Conservation (phyloP, 1,140 invertebrate genomes). For the Drosophila guanche region DNA sequence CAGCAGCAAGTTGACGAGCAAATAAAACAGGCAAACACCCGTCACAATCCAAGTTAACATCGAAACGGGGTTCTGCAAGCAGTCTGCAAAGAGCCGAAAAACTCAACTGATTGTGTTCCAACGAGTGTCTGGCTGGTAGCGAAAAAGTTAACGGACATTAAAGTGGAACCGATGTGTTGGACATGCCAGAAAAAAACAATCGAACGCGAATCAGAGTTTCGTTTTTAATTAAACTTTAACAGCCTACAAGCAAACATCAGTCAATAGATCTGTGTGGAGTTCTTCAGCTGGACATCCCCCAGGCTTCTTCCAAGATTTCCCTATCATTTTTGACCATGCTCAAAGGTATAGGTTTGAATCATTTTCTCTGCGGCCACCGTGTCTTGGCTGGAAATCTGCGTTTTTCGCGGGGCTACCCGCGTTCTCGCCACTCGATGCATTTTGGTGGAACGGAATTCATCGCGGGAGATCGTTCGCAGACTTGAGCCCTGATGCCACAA, state of each 20-base stretch:
- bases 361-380: not conserved
- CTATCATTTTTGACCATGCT: no score
- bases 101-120: not conserved
- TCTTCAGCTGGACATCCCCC: no score
- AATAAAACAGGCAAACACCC: not conserved
- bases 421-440: constrained; percentile 29
- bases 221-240: not conserved
- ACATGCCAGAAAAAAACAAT: not conserved
- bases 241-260: no score
- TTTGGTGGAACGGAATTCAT: constrained; percentile 84
- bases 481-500: constrained; percentile 62
- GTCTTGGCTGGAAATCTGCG: not conserved
- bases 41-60: constrained; percentile 6
- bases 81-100: not conserved
- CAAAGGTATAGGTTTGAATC: no score
- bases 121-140: not conserved
- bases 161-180: constrained; percentile 26
- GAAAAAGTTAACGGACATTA: not conserved
- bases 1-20: constrained; percentile 6
- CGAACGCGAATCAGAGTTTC: not conserved
- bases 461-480: constrained; percentile 80
- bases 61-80: not conserved
- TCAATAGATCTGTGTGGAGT: no score
- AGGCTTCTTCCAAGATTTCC: no score
- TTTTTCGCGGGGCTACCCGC: not conserved